A percentile compares a stretch with the other conserved stretches of the same genome.
phyloP scores from a whole-genome alignment of 2,797 vertebrate species.

The Silurus lanzhouensis region DNA sequence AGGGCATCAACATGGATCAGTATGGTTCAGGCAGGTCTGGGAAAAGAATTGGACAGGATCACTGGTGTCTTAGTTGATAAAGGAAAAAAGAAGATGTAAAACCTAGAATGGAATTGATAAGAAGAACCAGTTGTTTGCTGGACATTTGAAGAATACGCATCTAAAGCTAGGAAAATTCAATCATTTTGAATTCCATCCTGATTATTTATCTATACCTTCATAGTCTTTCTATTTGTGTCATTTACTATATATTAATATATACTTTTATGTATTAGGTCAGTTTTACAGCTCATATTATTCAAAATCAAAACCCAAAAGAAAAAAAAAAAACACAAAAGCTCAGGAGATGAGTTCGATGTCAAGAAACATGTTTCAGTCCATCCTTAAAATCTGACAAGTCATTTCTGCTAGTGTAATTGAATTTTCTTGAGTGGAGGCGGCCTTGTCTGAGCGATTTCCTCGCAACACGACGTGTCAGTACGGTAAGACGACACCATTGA shows the following conservation, averaged over 20 bases:
- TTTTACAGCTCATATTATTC: background rate
- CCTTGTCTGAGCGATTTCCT: slow-evolving; percentile 19
- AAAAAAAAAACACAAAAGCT: background rate
- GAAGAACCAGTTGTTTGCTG: background rate
- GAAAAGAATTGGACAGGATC: too few relatives aligned
- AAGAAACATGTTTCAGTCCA: slow-evolving; percentile 14
- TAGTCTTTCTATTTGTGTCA: background rate
- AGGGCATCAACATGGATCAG: too few relatives aligned
- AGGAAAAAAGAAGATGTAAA: too few relatives aligned
- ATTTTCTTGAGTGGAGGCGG: background rate
- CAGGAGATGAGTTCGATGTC: background rate
- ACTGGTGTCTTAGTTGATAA: too few relatives aligned
- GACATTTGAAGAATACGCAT: background rate
- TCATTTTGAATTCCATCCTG: background rate
- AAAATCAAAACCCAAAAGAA: too few relatives aligned
- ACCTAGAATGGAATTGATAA: background rate
- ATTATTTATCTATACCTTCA: background rate
- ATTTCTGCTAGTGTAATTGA: slow-evolving; percentile 29
- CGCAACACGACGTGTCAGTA: background rate
- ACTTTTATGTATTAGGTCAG: background rate
- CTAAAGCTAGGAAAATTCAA: background rate
- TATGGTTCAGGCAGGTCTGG: too few relatives aligned
- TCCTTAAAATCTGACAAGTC: slow-evolving; percentile 6
- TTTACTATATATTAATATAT: background rate
- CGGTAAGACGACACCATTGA: background rate